A percentile compares a stretch with the other conserved stretches of the same genome.
phyloP scores from a whole-genome alignment of 2,797 vertebrate genomes.

The Rhynchotus rufescens region DNA sequence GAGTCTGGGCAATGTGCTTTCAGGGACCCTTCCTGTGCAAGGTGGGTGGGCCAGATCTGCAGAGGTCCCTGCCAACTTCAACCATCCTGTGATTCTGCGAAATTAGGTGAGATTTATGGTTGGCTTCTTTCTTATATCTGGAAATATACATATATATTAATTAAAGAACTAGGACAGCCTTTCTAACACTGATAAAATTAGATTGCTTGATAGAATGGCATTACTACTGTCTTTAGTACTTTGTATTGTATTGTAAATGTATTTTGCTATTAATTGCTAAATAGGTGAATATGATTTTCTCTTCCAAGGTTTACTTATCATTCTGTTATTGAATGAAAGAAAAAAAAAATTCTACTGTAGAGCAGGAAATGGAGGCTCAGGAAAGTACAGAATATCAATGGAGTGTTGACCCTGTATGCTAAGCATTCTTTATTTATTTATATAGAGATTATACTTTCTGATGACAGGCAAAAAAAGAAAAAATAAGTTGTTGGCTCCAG shows the following conservation, averaged over 20 bases:
- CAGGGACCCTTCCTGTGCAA: too few relatives aligned
- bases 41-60: too few relatives aligned
- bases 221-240: not conserved
- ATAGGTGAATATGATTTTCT: not conserved
- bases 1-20: too few relatives aligned
- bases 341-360: not conserved
- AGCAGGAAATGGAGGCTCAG: not conserved
- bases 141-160: not conserved
- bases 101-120: not conserved
- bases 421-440: conserved; percentile 23
- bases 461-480: conserved; percentile 67
- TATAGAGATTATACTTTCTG: conserved; percentile 40
- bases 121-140: not conserved
- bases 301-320: conserved; percentile 23
- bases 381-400: conserved; percentile 25
- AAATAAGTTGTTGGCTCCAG: conserved; percentile 71
- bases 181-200: not conserved
- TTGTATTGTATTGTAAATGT: not conserved
- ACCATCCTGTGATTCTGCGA: too few relatives aligned
- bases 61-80: too few relatives aligned
- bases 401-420: not conserved
- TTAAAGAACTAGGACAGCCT: not conserved
- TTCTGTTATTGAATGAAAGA: not conserved
- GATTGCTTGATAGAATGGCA: not conserved
- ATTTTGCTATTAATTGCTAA: conserved; percentile 5